Evolutionary conservation across 2,113 vertebrate genomes (phyloP).

Genomic region (Campylomormyrus numenius): DNA sequence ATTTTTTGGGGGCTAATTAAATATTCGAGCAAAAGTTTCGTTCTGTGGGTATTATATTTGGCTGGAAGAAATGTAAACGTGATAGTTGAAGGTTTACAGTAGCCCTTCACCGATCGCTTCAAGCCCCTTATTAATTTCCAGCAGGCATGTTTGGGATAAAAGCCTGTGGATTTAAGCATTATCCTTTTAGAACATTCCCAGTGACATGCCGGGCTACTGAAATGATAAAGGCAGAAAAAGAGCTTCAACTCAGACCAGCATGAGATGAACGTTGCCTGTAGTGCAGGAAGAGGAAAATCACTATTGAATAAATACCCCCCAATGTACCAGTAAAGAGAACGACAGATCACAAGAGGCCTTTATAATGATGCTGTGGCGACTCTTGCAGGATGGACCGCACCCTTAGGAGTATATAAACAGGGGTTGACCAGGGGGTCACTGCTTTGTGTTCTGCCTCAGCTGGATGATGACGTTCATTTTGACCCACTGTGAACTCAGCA

Average conservation of each 20-base stretch:
- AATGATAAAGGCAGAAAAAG: background rate
- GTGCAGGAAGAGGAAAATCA: background rate
- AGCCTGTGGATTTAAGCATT: background rate
- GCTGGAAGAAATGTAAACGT: background rate
- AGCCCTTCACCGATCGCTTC: background rate
- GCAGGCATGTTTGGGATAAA: background rate
- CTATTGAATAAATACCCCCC: background rate
- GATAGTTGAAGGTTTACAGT: slow-evolving; percentile 6
- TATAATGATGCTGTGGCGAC: background rate
- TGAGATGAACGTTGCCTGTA: background rate
- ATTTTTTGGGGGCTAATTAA: background rate
- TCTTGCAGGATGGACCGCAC: background rate
- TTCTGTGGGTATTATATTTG: background rate
- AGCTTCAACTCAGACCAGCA: background rate
- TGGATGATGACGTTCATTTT: background rate
- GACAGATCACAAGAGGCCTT: background rate
- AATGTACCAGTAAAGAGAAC: background rate
- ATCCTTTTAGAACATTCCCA: background rate
- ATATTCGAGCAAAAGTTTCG: background rate
- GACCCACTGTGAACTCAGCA: background rate
- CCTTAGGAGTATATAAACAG: background rate
- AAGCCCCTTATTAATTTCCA: background rate
- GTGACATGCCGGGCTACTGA: background rate
- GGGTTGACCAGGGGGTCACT: background rate
- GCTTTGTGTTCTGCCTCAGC: background rate